Base-by-base conservation (phyloP, 2,797 vertebrate species). In the Cyclura pinguis region DNA sequence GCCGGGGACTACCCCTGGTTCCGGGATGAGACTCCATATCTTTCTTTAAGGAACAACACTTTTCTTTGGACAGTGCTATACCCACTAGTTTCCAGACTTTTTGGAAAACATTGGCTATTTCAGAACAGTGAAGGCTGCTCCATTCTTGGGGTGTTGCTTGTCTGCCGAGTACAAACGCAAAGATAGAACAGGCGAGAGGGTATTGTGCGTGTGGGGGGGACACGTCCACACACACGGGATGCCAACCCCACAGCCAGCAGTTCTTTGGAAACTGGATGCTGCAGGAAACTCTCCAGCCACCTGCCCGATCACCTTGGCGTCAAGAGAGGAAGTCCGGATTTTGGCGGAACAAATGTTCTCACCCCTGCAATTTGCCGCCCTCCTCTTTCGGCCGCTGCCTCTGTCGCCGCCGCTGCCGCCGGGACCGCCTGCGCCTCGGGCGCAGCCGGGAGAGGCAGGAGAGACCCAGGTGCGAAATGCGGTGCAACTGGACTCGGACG, bases 401-500 rank as follows among this genome's bases (percentile, higher is more conserved):
- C 14, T 27, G 69, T 16, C 1, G 42, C 16, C 1, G 69, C 24
- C 1, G 42, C 16, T 3, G 69, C 27, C 29, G 64, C 27, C 29
- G 64, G 2, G 6, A 20, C 20, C 6, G 62, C 6, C 62, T 18
- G 13, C 2, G 67, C 67, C 86, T 55, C 47, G 29, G 81, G 27
- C 73, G 72, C 80, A 96, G 74, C 57, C 93, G 38, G 52, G 91
- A 86, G 50, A 92, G 0, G 73, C 90, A 84, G 2, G 96, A 72
- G 0, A 94, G 85, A 29, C 87, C 89, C 20, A 92, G 82, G 62
- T 91, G 86, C 4, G 94, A 47, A 16, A 92, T 89, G 18, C 77
- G 84, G 57, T 47, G 67, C 67, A 89, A 69, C 1, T 94, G 95
- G 77, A 96, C 83, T 0, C 94, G 24, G 4, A 95, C 93, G 59